phyloP scores from a whole-genome alignment of 2,113 vertebrate species.

The Melanocharis versteri region DNA sequence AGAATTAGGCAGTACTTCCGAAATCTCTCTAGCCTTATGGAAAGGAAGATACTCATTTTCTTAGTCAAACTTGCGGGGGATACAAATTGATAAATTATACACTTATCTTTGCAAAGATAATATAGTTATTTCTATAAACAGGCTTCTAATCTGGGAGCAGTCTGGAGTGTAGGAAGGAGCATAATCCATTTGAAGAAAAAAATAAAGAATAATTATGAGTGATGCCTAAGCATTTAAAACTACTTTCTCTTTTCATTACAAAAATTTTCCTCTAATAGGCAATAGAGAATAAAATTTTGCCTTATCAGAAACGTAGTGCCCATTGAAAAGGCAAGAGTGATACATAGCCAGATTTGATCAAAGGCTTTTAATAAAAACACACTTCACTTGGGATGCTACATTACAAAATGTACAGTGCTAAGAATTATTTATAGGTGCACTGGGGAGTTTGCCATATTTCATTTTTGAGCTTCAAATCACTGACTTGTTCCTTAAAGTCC shows the following conservation, averaged over 20 bases:
- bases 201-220: background rate
- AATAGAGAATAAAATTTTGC: background rate
- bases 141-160: background rate
- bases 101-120: background rate
- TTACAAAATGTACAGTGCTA: conserved; percentile 10
- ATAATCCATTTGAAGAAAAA: background rate
- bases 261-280: background rate
- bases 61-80: background rate
- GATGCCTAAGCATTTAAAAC: conserved; percentile 15
- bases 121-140: background rate
- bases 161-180: background rate
- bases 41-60: background rate
- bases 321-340: background rate
- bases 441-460: background rate
- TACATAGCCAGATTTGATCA: background rate
- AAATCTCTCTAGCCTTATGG: background rate
- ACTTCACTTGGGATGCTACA: background rate
- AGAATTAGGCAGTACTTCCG: background rate
- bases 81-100: background rate
- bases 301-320: background rate
- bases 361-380: conserved; percentile 5
- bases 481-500: background rate
- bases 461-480: background rate
- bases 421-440: conserved; percentile 21
- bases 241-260: background rate